Evolutionary conservation across 2,888 invertebrate species (phyloP).

Genomic region (Orthonychiurus folsomi): DNA sequence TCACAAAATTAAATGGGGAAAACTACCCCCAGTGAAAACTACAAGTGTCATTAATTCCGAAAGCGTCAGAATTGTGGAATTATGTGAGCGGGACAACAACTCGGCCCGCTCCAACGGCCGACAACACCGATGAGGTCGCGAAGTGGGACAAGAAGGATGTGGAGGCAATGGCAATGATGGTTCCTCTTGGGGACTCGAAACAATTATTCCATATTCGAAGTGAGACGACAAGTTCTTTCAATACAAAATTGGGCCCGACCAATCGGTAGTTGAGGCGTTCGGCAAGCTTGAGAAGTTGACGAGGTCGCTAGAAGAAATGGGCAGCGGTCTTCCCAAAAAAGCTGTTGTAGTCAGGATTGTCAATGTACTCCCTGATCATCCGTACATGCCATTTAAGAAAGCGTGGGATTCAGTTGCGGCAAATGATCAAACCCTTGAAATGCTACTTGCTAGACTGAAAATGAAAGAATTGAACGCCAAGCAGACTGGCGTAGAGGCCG

Average conservation of each 20-base stretch:
- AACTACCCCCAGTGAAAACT: neutral
- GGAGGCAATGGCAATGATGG: neutral
- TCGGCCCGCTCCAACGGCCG: neutral
- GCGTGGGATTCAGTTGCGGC: neutral
- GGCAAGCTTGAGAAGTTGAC: no score
- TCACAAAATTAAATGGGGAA: neutral
- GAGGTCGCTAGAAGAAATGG: no score
- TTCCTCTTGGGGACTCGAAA: neutral
- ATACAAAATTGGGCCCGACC: no score
- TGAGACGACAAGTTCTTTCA: neutral
- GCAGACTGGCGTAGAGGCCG: neutral
- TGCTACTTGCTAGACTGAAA: neutral
- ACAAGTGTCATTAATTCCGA: neutral
- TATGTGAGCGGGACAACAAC: neutral
- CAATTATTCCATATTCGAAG: neutral
- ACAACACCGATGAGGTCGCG: neutral
- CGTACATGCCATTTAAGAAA: neutral
- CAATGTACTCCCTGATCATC: neutral
- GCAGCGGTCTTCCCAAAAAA: no score
- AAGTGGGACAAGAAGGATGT: constrained; percentile 9
- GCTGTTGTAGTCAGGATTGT: no score
- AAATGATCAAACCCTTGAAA: neutral
- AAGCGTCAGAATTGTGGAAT: neutral
- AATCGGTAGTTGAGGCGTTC: no score
- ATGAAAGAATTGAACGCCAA: neutral